These are phyloP conservation scores for Ranitomeya variabilis DNA, from an alignment of 2,113 vertebrate genomes.

Conservation along the genomic window DNA sequence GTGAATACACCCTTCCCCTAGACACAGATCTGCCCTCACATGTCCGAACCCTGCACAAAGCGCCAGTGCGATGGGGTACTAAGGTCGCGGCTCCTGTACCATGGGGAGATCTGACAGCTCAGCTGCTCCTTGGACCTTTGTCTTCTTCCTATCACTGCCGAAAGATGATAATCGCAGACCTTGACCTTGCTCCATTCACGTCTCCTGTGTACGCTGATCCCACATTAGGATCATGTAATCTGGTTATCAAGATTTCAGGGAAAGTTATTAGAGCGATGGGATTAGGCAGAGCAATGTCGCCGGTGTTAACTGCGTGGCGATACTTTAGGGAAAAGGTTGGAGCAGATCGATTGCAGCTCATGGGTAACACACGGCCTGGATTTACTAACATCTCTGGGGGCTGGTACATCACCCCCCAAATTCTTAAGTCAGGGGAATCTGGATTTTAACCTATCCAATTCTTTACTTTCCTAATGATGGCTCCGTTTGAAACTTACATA, in stretches of 20 bases:
- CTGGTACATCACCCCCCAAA: background rate
- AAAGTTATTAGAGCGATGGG: background rate
- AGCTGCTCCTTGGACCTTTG: conserved; percentile 40
- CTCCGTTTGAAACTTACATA: too few relatives aligned
- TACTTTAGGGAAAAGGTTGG: background rate
- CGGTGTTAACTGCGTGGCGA: background rate
- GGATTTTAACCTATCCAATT: background rate
- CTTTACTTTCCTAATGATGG: too few relatives aligned
- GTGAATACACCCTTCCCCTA: background rate
- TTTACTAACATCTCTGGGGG: background rate
- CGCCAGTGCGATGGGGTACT: background rate
- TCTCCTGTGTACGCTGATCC: background rate
- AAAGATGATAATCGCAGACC: background rate
- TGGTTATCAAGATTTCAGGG: conserved; percentile 16
- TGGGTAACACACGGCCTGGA: background rate
- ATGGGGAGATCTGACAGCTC: background rate
- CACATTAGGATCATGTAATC: background rate
- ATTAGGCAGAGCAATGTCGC: background rate
- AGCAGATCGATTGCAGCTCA: background rate
- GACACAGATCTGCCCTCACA: background rate
- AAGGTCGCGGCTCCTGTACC: conserved; percentile 24
- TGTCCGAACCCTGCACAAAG: background rate
- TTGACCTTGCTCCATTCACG: background rate
- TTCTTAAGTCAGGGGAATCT: background rate
- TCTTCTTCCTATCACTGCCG: conserved; percentile 17